Base-by-base conservation (phyloP, 2,797 vertebrate species). In the Babyrousa celebensis region DNA sequence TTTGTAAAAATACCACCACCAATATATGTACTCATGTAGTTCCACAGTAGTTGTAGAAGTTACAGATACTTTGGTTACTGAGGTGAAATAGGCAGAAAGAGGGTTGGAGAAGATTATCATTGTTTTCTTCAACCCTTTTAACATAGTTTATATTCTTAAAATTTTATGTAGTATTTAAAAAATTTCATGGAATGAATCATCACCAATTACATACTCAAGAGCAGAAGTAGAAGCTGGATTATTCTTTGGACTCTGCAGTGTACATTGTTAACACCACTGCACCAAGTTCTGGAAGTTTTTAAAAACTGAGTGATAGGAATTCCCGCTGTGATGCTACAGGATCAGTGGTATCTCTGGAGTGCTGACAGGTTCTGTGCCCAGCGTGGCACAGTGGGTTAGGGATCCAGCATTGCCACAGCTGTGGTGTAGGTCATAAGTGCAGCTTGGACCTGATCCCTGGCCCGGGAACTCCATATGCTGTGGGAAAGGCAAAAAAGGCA, bases 1-100 rank as follows among this genome's bases (percentile, higher is more conserved):
- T 75, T 74, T 89, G 52, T 82, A 65, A 82, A 88, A 87, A 63
- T 63, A 48, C 21, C n/a, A 77, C 48, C 32, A 86, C 12, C 58
- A 27, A 72, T 60, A 43, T 6, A 60, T 60, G 23, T 75, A 63
- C 10, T 80, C 79, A n/a, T 54, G 6, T 65, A 32, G 54, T 72
- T 88, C 68, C 67, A 82, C 67, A 88, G 56, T 82, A 82, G 17
- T 82, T 72, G 36, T 58, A 72, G 20, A 88, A 94, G 48, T 43
- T 63, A 63, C 10, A 71, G 67, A 65, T 0, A 54, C 43, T 65
- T 4, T 83, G 54, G 54, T 82, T 86, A 68, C 80, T 77, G 60
- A 92, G 27, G 62, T 56, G 17, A 71, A 65, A 80, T 15, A 52
- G 68, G 68, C 80, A 93, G 43, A 78, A 77, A 77, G 82, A 65